Conservation (phyloP, 2,888 invertebrate species). For the Brachyptera risi region DNA sequence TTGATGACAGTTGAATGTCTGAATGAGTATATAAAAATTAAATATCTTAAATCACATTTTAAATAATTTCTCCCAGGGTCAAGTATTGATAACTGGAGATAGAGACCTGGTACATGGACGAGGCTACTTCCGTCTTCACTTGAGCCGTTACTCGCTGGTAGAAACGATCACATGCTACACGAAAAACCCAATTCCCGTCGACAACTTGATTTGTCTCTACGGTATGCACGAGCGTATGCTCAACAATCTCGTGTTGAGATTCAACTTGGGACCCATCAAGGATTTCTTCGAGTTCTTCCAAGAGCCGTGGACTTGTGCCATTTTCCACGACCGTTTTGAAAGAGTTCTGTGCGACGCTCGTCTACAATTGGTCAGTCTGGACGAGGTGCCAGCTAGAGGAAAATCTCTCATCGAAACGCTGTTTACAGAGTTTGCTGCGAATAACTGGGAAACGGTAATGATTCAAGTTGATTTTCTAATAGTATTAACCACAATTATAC, state of each 20-base stretch:
- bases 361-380: neutral
- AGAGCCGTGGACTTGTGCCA: slow-evolving; percentile 60
- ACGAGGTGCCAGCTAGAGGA: neutral
- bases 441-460: slow-evolving; percentile 1
- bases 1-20: too few species aligned
- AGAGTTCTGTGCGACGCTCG: neutral
- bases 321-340: slow-evolving; percentile 46
- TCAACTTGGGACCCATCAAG: slow-evolving; percentile 48
- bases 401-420: neutral
- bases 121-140: slow-evolving; percentile 57
- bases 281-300: slow-evolving; percentile 65
- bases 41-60: neutral
- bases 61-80: slow-evolving; percentile 48
- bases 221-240: slow-evolving; percentile 69
- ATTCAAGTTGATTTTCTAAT: too few species aligned
- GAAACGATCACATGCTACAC: slow-evolving; percentile 59
- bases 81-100: slow-evolving; percentile 55
- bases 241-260: slow-evolving; percentile 54
- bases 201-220: slow-evolving; percentile 59
- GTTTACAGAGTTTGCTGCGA: neutral
- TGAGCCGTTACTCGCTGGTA: slow-evolving; percentile 54
- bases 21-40: neutral
- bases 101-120: slow-evolving; percentile 41
- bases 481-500: too few species aligned
- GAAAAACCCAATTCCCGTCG: slow-evolving; percentile 53